Evolutionary conservation across 1,140 invertebrate genomes (phyloP), one percentile per base, ranked within the genome.

Genomic region (Eumaeus atala): DNA sequence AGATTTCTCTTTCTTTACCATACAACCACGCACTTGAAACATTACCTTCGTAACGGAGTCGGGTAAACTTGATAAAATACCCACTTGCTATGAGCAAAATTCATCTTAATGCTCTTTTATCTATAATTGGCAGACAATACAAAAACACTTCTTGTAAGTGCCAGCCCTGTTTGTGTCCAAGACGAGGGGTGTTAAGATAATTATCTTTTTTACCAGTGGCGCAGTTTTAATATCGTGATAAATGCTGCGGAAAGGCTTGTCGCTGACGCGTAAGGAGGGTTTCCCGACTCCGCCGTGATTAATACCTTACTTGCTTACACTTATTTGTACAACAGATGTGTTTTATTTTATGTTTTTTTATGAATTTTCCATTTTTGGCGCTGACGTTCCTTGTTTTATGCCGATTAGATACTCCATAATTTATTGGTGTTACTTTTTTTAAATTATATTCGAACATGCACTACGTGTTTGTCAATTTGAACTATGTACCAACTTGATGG

Each of bases 111-210:
- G 6, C 2, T 28, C 2, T 28, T 28, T 28, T 3, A 3, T 28
- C 21, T 28, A 28, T 6, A 28, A 28, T 28, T 6, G 21, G 2
- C 21, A 28, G 21, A 28, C 21, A 28, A 28, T 28, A 28, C 21
- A 28, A 28, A 28, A 3, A 28, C 6, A 28, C 2, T 28, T n/a
- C n/a, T n/a, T n/a, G n/a, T n/a, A n/a, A 6, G 6, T 6, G 6
- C 6, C 21, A 28, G 21, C 21, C 21, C 21, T 28, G 21, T 6
- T 28, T 6, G 6, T 77, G 56, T 17, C 54, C 55, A 87, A 87
- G 81, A 84, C 74, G 70, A 80, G 79, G 79, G 81, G 69, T n/a
- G n/a, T 66, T 82, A 87, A 87, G 84, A 87, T 84, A 87, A 87
- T 87, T 87, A 87, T 87, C 84, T 87, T 87, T 86, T 87, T 87